Percentiles rank a stretch among this genome's conserved stretches.
Evolutionary conservation across 2,888 invertebrate genomes (phyloP).

Genomic region (Orgyia antiqua): DNA sequence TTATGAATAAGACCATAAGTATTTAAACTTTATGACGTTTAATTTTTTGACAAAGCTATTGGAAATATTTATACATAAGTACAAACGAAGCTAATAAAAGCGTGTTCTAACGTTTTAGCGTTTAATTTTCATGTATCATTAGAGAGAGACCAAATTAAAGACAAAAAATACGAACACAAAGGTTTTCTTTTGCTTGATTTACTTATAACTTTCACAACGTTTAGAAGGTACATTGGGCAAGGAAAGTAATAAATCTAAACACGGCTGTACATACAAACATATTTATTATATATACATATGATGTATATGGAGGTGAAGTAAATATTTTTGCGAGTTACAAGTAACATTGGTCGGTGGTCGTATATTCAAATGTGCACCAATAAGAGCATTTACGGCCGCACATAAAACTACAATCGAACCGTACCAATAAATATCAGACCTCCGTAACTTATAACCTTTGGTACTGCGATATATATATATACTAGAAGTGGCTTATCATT

Average conservation of each 20-base stretch:
- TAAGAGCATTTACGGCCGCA: constrained; percentile 69
- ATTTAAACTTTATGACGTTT: no score
- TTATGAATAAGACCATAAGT: no score
- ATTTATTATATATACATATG: constrained; percentile 1
- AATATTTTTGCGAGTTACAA: constrained; percentile 64
- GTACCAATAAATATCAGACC: constrained; percentile 74
- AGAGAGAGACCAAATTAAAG: no score
- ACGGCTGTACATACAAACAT: constrained; percentile 8
- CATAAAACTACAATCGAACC: constrained; percentile 76
- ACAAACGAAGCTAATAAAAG: no score
- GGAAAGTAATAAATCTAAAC: constrained; percentile 9
- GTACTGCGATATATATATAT: constrained; percentile 15
- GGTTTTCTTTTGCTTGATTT: no score
- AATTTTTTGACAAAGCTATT: no score
- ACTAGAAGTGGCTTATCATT: constrained; percentile 16
- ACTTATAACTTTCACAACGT: no score
- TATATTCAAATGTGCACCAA: constrained; percentile 74
- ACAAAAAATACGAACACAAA: no score
- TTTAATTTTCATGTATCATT: no score
- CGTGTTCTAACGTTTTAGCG: no score
- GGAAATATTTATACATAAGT: no score
- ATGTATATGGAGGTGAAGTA: constrained; percentile 38
- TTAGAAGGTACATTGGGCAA: no score
- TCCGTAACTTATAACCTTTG: constrained; percentile 65
- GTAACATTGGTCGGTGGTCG: constrained; percentile 52